Evolutionary conservation across 2,797 vertebrate species (phyloP).

Genomic region (Oreochromis mossambicus): DNA sequence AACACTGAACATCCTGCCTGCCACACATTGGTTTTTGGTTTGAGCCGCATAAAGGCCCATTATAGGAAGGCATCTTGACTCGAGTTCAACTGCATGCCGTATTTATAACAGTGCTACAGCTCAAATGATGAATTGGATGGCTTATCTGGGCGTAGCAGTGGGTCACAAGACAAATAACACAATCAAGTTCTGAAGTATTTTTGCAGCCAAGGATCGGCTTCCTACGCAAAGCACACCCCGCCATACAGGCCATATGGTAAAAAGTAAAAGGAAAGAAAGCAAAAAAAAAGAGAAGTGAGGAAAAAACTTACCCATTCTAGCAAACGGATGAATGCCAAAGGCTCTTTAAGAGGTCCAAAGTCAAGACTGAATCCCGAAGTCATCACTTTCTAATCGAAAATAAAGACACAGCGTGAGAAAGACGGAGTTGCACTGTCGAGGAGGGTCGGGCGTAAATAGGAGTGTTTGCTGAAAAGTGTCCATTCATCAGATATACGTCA

Average conservation of each 20-base stretch:
- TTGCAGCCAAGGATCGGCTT: background rate
- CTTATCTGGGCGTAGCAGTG: background rate
- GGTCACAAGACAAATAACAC: slow-evolving; percentile 51
- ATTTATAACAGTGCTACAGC: background rate
- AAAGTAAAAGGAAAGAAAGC: background rate
- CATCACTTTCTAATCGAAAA: slow-evolving; percentile 63
- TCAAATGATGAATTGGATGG: background rate
- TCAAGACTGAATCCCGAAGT: slow-evolving; percentile 73
- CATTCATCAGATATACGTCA: background rate
- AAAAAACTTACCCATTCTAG: slow-evolving; percentile 88
- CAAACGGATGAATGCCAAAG: slow-evolving; percentile 88
- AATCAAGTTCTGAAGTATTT: slow-evolving; percentile 17
- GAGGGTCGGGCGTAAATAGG: background rate
- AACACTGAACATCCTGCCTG: background rate
- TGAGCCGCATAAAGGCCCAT: background rate
- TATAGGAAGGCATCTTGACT: background rate
- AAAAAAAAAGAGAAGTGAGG: background rate
- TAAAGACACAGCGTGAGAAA: background rate
- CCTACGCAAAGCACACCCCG: background rate
- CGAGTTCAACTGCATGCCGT: background rate
- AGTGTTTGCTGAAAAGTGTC: background rate
- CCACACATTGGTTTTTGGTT: background rate
- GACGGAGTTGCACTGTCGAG: background rate
- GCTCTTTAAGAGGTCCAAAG: slow-evolving; percentile 85
- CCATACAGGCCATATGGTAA: slow-evolving; percentile 1